These are phyloP conservation scores for Sternarchorhynchus goeldii DNA, from an alignment of 2,797 vertebrate genomes.

Conservation along the genomic window DNA sequence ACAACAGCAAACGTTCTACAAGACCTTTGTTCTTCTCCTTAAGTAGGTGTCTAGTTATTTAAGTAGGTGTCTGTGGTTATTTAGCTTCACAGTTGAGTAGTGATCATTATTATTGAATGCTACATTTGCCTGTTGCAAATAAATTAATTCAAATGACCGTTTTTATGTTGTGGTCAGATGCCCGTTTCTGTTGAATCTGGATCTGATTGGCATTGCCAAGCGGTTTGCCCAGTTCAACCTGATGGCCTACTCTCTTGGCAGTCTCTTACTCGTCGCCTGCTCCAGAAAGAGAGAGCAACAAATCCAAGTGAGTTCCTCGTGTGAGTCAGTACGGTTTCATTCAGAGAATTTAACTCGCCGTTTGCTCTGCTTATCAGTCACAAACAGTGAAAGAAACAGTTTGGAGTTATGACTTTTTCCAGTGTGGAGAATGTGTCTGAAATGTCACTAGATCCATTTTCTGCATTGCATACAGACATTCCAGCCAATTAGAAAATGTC, in stretches of 20 bases:
- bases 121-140: background rate
- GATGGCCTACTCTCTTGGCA: slow-evolving; percentile 86
- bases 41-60: slow-evolving; percentile 78
- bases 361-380: background rate
- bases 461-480: too few relatives aligned
- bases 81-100: background rate
- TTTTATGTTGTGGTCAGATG: slow-evolving; percentile 74
- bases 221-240: slow-evolving; percentile 88
- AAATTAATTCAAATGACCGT: background rate
- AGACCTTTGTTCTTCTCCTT: slow-evolving; percentile 85
- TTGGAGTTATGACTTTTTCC: background rate
- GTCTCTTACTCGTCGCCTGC: slow-evolving; percentile 86
- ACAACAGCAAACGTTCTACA: slow-evolving; percentile 81
- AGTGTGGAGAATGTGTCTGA: background rate
- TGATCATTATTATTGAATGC: background rate
- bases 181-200: slow-evolving; percentile 87
- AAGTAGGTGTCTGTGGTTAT: background rate
- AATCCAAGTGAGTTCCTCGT: slow-evolving; percentile 79
- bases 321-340: too few relatives aligned
- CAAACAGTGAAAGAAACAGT: background rate
- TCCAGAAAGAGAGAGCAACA: slow-evolving; percentile 81
- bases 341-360: too few relatives aligned
- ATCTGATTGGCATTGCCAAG: slow-evolving; percentile 87
- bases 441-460: too few relatives aligned
- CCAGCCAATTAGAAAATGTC: too few relatives aligned